Conservation (phyloP, 2,113 vertebrate species). For the Trinectes maculatus region DNA sequence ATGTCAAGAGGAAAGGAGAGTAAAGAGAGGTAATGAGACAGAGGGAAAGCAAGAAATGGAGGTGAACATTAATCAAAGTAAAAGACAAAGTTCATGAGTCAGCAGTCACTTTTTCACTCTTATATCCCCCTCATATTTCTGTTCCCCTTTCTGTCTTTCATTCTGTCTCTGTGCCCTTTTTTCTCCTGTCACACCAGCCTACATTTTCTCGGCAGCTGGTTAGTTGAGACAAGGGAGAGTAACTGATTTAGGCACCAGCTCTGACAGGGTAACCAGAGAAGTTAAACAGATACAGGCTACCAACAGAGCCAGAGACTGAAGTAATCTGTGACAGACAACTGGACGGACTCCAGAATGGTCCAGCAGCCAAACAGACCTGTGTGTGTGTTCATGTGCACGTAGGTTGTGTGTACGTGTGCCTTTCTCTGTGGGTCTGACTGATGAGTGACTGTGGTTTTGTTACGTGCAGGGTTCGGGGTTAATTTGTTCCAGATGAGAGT, state of each 20-base stretch:
- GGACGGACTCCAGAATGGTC: constrained; percentile 32
- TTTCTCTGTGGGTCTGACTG: constrained; percentile 24
- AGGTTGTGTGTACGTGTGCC: not conserved
- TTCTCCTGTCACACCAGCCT: constrained; percentile 36
- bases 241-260: constrained; percentile 50
- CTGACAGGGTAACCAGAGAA: constrained; percentile 58
- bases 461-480: constrained; percentile 64
- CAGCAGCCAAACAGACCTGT: constrained; percentile 4
- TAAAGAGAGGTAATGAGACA: constrained; percentile 12
- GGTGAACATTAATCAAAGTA: constrained; percentile 10
- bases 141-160: not conserved
- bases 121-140: not conserved
- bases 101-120: constrained; percentile 7
- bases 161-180: constrained; percentile 6
- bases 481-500: constrained; percentile 73
- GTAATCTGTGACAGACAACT: constrained; percentile 46
- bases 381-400: not conserved
- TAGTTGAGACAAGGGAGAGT: constrained; percentile 51
- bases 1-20: constrained; percentile 28
- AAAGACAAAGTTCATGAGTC: not conserved
- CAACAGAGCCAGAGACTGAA: constrained; percentile 29
- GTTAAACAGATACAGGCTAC: constrained; percentile 57
- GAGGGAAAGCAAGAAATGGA: not conserved
- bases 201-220: constrained; percentile 57
- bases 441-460: constrained; percentile 52